Evolutionary conservation across 2,888 invertebrate species (phyloP), one percentile per base, ranked within the genome.

Genomic region (Nomada lathburiana): DNA sequence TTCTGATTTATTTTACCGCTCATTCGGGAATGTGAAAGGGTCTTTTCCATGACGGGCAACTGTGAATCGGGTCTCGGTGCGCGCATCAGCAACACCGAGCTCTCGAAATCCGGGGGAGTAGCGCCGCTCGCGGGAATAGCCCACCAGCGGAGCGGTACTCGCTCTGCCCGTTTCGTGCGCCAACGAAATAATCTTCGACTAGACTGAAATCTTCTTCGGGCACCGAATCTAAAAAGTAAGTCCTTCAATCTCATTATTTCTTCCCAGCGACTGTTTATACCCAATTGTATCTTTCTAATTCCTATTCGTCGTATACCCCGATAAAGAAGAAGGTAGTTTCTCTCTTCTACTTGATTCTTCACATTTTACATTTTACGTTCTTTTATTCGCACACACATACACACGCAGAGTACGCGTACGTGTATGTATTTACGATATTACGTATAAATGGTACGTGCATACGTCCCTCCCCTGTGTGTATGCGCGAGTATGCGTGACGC

Each of bases 111-210:
- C 50, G 80, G 90, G 93, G 93, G 94, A 93, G 92, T 91, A 92
- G 90, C 91, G 89, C 90, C 92, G 93, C 92, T 93, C 90, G 90
- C 87, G 89, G 90, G 93, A 93, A 93, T 92, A 93, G 92, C 86
- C 92, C 89, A 82, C 87, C 86, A 86, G 91, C 89, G 74, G 90
- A 90, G 90, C 88, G 90, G 87, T 81, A 78, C 84, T 92, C 91
- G 81, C 92, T 92, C 90, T 92, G 90, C 91, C 91, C 91, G 92
- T 93, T 93, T 93, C 92, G 93, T 86, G 83, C 93, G 82, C 80
- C 91, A 93, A 92, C 92, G 89, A 93, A 93, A 93, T 91, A 82
- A 23, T 72, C 92, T 93, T 91, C 90, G 92, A 92, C 92, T 91
- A 92, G 90, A 93, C 92, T 91, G 92, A 88, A 92, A 89, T 90